These are phyloP conservation scores for Girardia tigrina DNA, from an alignment of 2,888 invertebrate genomes.

Conservation along the genomic window DNA sequence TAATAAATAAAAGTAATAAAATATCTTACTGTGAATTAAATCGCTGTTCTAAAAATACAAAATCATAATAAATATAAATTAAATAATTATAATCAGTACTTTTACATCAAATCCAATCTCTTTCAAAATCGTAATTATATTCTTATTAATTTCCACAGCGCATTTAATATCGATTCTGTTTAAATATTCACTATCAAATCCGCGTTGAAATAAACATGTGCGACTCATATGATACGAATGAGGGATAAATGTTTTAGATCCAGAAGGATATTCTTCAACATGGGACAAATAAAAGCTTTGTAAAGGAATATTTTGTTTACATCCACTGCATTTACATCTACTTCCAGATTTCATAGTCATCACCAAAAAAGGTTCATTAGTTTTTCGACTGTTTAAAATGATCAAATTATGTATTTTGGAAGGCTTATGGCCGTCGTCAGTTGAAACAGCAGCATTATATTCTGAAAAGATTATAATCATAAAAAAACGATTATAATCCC, in stretches of 20 bases:
- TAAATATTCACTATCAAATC: neutral
- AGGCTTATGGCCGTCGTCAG: too few relatives aligned
- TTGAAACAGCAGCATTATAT: too few relatives aligned
- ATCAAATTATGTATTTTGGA: neutral
- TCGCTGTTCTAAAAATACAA: too few relatives aligned
- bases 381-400: neutral
- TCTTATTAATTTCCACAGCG: neutral
- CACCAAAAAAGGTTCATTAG: neutral
- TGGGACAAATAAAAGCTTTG: neutral
- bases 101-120: neutral
- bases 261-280: neutral
- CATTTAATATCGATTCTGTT: neutral
- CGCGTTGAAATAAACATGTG: neutral
- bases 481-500: too few relatives aligned
- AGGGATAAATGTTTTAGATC: neutral
- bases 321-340: neutral
- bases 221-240: neutral
- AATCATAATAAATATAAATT: too few relatives aligned
- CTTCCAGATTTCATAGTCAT: neutral
- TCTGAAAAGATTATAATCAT: too few relatives aligned
- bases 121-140: neutral
- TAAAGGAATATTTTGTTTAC: neutral
- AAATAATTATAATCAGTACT: neutral
- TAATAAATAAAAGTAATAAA: too few relatives aligned
- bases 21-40: too few relatives aligned